Base-by-base conservation (phyloP, 2,888 invertebrate genomes). In the Stenchaetothrips biformis region DNA sequence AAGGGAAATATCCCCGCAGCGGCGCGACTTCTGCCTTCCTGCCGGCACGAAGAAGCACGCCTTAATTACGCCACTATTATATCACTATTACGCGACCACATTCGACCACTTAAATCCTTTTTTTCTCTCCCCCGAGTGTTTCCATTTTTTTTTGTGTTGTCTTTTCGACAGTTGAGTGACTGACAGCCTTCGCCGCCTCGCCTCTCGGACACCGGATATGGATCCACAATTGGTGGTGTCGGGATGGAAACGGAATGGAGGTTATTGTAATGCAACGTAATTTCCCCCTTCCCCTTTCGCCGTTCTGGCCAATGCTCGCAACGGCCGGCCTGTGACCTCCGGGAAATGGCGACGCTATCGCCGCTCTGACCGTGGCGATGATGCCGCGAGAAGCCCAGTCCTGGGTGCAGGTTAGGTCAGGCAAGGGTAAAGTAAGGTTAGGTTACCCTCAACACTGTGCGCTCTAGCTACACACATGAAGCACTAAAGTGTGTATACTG, bases 81-180 rank as follows among this genome's bases (percentile, higher is more conserved):
- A 74, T 74, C 67, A 74, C 67, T 74, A 74, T 74, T 74, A 74
- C 67, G 67, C 67, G 67, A 74, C 67, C 67, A 74, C 67, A 74
- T 74, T 74, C 67, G 67, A 25, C 67, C 67, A 74, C 67, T 74
- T 74, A 74, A 74, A 74, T n/a, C 67, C 67, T 74, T 74, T 74
- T 74, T 74, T 74, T 74, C 67, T 53, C 18, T 53, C 16, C 53
- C 25, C 25, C 67, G 67, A 37, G 37, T 37, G 37, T 37, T 37
- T 74, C 67, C 67, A 74, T 74, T 25, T 74, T 25, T n/a, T 25
- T 74, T 74, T 74, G 21, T 16, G 9, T 16, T 53, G 13, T 67
- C 21, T 67, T 74, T 74, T 74, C 67, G 67, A 74, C 67, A 74
- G 67, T 74, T 74, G 67, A 74, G 67, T 74, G 67, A 21, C 67